phyloP scores from a whole-genome alignment of 2,797 vertebrate genomes.

The Sebastes minor region DNA sequence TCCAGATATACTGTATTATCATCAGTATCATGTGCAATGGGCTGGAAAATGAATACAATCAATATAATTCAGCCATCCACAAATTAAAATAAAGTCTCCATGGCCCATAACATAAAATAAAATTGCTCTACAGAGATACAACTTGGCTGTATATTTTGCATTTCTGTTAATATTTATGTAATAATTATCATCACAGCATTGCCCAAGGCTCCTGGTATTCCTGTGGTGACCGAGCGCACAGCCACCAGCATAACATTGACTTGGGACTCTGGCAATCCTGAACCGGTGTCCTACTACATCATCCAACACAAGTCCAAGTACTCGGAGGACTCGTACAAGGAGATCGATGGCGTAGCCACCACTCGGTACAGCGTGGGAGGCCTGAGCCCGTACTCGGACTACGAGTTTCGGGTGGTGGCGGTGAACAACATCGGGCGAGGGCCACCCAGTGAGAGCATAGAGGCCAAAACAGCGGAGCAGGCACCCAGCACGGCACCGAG shows the following conservation, averaged over 20 bases:
- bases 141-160: slow-evolving; percentile 16
- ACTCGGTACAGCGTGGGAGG: slow-evolving; percentile 98
- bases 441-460: slow-evolving; percentile 92
- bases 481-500: slow-evolving; percentile 95
- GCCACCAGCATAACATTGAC: slow-evolving; percentile 98
- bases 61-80: slow-evolving; percentile 34
- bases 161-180: slow-evolving; percentile 48
- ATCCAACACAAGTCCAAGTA: slow-evolving; percentile 97
- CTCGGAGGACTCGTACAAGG: slow-evolving; percentile 94
- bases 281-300: slow-evolving; percentile 97
- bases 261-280: slow-evolving; percentile 98
- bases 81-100: slow-evolving; percentile 39
- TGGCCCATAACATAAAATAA: slow-evolving; percentile 12
- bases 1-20: slow-evolving; percentile 15
- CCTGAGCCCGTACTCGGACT: slow-evolving; percentile 97
- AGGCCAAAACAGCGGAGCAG: slow-evolving; percentile 96
- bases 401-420: slow-evolving; percentile 95
- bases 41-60: slow-evolving; percentile 41
- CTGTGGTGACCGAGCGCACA: slow-evolving; percentile 95
- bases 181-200: slow-evolving; percentile 83
- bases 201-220: slow-evolving; percentile 94
- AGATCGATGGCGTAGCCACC: slow-evolving; percentile 97
- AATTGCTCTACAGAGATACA: slow-evolving; percentile 8
- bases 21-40: slow-evolving; percentile 22
- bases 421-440: slow-evolving; percentile 98